These are phyloP conservation scores for Rhagoletis pomonella DNA, from an alignment of 1,140 invertebrate genomes.

Conservation along the genomic window DNA sequence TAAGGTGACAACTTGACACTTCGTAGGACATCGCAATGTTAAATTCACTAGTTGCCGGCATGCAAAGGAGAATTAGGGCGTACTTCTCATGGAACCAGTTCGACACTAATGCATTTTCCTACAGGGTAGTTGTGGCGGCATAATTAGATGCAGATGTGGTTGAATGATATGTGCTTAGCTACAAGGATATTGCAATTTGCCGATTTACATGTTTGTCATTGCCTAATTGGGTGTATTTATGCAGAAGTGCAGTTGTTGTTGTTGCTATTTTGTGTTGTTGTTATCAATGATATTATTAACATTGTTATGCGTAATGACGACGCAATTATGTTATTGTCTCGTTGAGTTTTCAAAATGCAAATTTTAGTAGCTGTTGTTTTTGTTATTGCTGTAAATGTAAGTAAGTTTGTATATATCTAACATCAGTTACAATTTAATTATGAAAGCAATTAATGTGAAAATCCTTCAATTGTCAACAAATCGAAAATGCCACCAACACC, in stretches of 20 bases:
- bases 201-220: constrained; percentile 27
- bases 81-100: too few species aligned
- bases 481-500: neutral
- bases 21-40: too few species aligned
- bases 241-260: neutral
- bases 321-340: constrained; percentile 26
- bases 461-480: constrained; percentile 50
- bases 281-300: constrained; percentile 16
- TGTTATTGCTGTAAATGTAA: constrained; percentile 17
- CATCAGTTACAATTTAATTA: constrained; percentile 33
- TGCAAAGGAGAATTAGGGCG: too few species aligned
- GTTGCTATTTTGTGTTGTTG: neutral
- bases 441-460: constrained; percentile 50
- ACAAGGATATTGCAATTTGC: neutral
- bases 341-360: neutral
- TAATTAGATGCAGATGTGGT: constrained; percentile 44
- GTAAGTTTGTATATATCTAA: neutral
- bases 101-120: too few species aligned
- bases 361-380: neutral
- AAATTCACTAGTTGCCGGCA: too few species aligned
- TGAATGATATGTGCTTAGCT: neutral
- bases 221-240: constrained; percentile 39
- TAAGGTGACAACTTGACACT: too few species aligned
- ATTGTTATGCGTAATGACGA: constrained; percentile 34
- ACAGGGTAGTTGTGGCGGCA: neutral